Evolutionary conservation across 2,888 invertebrate species (phyloP), one percentile per base, ranked within the genome.

Genomic region (Lepetodrilus schrolli): DNA sequence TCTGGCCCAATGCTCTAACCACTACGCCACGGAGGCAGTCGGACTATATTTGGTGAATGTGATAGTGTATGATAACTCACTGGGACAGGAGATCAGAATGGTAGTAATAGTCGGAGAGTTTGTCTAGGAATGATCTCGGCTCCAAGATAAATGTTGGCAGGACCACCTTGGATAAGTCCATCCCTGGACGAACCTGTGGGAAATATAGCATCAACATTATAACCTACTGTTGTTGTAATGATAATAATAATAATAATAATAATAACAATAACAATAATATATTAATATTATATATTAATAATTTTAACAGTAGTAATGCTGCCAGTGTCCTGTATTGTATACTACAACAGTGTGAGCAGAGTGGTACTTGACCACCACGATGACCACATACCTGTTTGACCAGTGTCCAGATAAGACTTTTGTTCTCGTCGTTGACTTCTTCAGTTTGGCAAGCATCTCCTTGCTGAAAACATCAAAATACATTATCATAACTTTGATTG

Each of bases 101-200:
- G 89, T 96, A 98, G 91, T 98, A 97, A 70, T 96, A 96, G 90
- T 97, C 97, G 0, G 96, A 94, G 0, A 97, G 92, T 91, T 97
- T 97, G 91, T 98, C 97, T 48, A 98, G 92, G 91, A 98, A 97
- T 0, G 97, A 97, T 58, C 97, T 92, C 0, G 97, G 96, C 89
- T 98, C 97, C 82, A 98, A 91, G 73, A 98, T 97, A 90, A 97
- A 97, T 0, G 97, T 97, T 0, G 97, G 97, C 81, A 98, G 92
- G 13, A 97, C 96, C 51, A 98, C 95, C 92, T 96, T 95, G 77
- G 95, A 95, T 36, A 98, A 92, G 92, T 98, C 98, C 98, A 98
- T 98, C 66, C 98, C 98, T 0, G 97, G 97, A 17, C 97, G 93
- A 38, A 97, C 96, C 91, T 91, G 80, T 2, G 76, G 75, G 37